Evolutionary conservation across 2,888 invertebrate genomes (phyloP), one percentile per base, ranked within the genome.

Genomic region (Callyntrura sp.): DNA sequence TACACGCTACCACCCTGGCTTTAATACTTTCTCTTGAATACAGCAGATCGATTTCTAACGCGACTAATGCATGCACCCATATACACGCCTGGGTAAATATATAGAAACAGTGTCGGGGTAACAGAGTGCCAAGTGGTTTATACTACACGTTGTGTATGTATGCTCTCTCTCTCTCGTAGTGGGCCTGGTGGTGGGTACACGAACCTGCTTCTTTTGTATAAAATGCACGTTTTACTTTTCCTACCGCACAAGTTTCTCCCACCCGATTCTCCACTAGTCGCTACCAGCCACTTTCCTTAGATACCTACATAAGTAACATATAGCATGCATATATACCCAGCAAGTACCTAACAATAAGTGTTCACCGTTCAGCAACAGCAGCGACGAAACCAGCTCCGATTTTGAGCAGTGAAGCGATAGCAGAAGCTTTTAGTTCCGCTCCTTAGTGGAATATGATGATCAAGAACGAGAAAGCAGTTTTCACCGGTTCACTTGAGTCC

Each of bases 351-450:
- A n/a, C n/a, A n/a, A n/a, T n/a, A n/a, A n/a, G n/a, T n/a, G n/a
- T n/a, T n/a, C n/a, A n/a, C n/a, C n/a, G n/a, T n/a, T n/a, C n/a
- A n/a, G n/a, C n/a, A n/a, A n/a, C n/a, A n/a, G n/a, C n/a, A n/a
- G n/a, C n/a, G n/a, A n/a, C n/a, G n/a, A n/a, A n/a, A n/a, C n/a
- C n/a, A n/a, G n/a, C n/a, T n/a, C n/a, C n/a, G n/a, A 35, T 35
- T 35, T 35, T 35, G 28, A 35, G 55, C 48, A 65, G 45, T 76
- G 76, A 43, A 45, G 20, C 14, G 5, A 35, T 17, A 51, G 51
- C n/a, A 48, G 70, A 60, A 82, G 81, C 81, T 82, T 87, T 82
- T 87, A 68, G 87, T 81, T 81, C 60, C 82, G 57, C 87, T 87
- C 45, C 68, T 79, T 68, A 78, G 68, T 35, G 35, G 35, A 35